Base-by-base conservation (phyloP, 2,888 invertebrate genomes). In the Brachypterus glaber region DNA sequence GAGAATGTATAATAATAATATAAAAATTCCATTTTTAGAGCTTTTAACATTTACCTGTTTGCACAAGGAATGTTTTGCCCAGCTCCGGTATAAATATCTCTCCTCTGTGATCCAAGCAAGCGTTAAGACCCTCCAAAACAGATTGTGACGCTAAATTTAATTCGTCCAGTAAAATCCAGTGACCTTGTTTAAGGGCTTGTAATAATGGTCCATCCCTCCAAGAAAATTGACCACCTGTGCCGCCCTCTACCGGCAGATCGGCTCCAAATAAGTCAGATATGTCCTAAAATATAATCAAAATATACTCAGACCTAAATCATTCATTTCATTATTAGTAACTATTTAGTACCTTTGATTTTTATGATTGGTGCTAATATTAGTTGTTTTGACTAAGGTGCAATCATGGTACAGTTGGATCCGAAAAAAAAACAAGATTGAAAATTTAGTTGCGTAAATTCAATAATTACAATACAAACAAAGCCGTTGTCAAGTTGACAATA, bases 151-250 rank as follows among this genome's bases (percentile, higher is more conserved):
- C 98, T 46, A 99, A 72, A 71, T 99, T 99, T 47, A 98, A 70
- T 72, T 99, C 98, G 63, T 99, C 99, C 16, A 99, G 69, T 13
- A 99, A 71, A 50, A 99, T 85, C 99, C 98, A 99, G 52, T 92
- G 79, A 8, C 92, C 89, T 33, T 82, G 76, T 67, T 90, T 90
- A 14, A 99, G 70, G 0, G 98, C 98, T 40, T 80, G 82, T 26
- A 99, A 68, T 43, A 99, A 77, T 0, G 96, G 96, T 0, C 99
- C 98, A 68, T 98, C 96, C 54, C 87, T 77, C 88, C 98, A 99
- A 2, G 80, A 79, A 69, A 99, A 99, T 50, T 85, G 79, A 0
- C 95, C 95, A 11, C 81, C 77, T 33, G 69, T 67, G 3, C 81
- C 85, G 38, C 89, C 88, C 68, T 95, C 92, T 0, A 90, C 77